A percentile compares a stretch with the other conserved stretches of the same genome.
These are phyloP conservation scores for Cenopis cana DNA, from an alignment of 2,888 invertebrate genomes.

Conservation along the genomic window DNA sequence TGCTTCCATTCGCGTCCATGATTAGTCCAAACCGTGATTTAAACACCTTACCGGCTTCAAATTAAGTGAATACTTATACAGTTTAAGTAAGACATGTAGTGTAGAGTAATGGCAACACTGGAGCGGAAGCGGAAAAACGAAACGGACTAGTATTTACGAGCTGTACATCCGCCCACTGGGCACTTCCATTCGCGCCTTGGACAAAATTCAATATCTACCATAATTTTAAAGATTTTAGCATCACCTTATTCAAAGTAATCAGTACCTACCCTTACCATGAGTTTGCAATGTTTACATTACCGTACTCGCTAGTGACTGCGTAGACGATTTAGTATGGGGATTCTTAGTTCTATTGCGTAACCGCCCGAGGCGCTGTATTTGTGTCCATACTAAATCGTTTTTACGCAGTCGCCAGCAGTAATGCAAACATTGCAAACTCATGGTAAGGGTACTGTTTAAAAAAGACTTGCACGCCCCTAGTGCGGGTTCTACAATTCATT, in stretches of 20 bases:
- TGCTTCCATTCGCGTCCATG: conserved; percentile 36
- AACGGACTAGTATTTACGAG: conserved; percentile 82
- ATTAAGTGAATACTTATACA: conserved; percentile 68
- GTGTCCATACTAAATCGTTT: too few species aligned
- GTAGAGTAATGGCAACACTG: conserved; percentile 73
- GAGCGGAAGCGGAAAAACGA: conserved; percentile 82
- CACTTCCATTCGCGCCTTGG: conserved; percentile 58
- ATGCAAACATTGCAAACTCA: too few species aligned
- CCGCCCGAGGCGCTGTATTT: too few species aligned
- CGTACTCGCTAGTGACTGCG: too few species aligned
- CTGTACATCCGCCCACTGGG: conserved; percentile 75
- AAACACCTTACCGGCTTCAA: conserved; percentile 55
- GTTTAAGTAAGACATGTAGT: conserved; percentile 77
- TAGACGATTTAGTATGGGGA: too few species aligned
- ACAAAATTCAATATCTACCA: conserved; percentile 57
- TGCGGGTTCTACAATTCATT: neutral
- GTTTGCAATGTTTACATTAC: too few species aligned
- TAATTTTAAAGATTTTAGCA: conserved; percentile 44
- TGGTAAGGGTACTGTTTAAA: too few species aligned
- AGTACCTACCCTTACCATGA: too few species aligned
- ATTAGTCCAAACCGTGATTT: conserved; percentile 44
- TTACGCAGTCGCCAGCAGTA: too few species aligned
- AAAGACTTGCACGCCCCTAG: neutral
- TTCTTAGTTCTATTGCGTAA: too few species aligned
- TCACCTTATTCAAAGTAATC: too few species aligned